Evolutionary conservation across 1,140 invertebrate species (phyloP).

Genomic region (Caerostris darwini): DNA sequence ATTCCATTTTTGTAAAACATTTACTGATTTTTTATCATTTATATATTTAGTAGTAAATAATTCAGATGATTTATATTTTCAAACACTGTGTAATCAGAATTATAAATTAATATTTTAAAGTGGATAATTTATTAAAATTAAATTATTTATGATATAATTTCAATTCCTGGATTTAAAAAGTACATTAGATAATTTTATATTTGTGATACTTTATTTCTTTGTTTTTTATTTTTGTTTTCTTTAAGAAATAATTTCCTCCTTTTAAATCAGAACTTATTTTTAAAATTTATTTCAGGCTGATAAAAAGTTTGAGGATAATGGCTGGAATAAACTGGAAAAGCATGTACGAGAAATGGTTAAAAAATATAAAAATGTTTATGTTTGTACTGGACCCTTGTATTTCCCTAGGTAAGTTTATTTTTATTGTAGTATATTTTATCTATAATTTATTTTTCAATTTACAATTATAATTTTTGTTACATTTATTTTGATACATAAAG

Average conservation of each 20-base stretch:
- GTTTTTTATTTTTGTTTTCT: background rate
- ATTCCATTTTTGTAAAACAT: too few relatives aligned
- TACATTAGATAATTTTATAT: background rate
- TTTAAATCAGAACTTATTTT: background rate
- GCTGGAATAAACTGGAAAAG: slow-evolving; percentile 95
- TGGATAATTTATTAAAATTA: too few relatives aligned
- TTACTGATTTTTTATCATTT: too few relatives aligned
- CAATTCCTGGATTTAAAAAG: background rate
- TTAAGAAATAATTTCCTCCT: background rate
- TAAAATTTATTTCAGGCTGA: slow-evolving; percentile 87
- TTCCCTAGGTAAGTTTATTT: slow-evolving; percentile 88
- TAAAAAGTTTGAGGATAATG: slow-evolving; percentile 95
- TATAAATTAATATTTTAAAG: too few relatives aligned
- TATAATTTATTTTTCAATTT: too few relatives aligned
- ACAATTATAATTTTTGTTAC: too few relatives aligned
- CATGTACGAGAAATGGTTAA: slow-evolving; percentile 92
- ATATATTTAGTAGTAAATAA: too few relatives aligned
- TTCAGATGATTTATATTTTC: too few relatives aligned
- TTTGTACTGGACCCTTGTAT: slow-evolving; percentile 98
- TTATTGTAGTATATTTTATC: background rate
- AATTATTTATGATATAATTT: background rate
- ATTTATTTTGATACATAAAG: too few relatives aligned
- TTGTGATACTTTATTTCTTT: background rate
- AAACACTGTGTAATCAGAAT: too few relatives aligned
- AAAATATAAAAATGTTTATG: slow-evolving; percentile 92